Conservation (phyloP, 2,113 vertebrate species). For the Myrmecobius fasciatus region DNA sequence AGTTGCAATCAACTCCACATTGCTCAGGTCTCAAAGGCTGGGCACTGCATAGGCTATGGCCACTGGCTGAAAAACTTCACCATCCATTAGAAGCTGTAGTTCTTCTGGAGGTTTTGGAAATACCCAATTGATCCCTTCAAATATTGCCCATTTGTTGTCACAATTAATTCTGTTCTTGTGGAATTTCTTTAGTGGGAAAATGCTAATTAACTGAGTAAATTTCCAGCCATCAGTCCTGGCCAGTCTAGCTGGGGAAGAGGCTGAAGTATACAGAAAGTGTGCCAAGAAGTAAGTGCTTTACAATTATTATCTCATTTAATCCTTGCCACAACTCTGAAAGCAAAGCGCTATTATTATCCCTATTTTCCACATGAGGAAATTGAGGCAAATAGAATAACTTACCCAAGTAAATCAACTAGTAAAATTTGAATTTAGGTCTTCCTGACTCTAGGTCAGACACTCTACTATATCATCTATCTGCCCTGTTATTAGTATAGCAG, state of each 20-base stretch:
- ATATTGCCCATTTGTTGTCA: background rate
- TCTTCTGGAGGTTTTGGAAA: background rate
- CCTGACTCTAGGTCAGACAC: background rate
- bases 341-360: background rate
- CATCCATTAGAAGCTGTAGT: background rate
- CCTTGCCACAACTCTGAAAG: background rate
- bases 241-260: background rate
- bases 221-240: background rate
- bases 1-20: background rate
- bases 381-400: background rate
- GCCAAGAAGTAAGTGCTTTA: background rate
- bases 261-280: background rate
- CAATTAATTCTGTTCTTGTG: background rate
- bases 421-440: background rate
- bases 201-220: background rate
- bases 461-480: background rate
- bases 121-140: background rate
- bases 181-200: background rate
- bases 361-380: background rate
- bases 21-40: background rate
- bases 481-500: background rate
- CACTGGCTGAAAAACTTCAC: background rate
- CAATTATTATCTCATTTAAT: background rate
- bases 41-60: background rate
- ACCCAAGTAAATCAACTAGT: background rate